Evolutionary conservation across 2,797 vertebrate genomes (phyloP), one percentile per base, ranked within the genome.

Genomic region (Poecilia picta): DNA sequence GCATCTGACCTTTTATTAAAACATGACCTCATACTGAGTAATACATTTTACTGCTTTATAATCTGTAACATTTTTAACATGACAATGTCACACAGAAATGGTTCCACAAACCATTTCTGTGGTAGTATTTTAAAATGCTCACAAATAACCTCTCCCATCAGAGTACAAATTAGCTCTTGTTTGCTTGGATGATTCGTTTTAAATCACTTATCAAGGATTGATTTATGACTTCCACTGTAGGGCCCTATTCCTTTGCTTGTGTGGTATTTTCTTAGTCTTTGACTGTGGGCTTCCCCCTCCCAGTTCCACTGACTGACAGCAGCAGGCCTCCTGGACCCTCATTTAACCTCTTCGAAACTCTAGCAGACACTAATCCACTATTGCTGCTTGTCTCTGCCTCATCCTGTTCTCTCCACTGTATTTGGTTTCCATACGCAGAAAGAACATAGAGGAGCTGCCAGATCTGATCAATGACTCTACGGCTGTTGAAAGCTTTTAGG

Each of bases 261-360:
- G 4, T 81, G 72, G 71, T 85, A 72, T 89, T 88, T 89, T 59
- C 77, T 81, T 55, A 31, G 66, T 83, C 79, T 85, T 73, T 43
- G 72, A 66, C 43, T 72, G 74, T 75, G 91, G 90, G 87, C 59
- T 18, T 86, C 91, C 80, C 88, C 91, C 83, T 90, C 79, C 66
- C 78, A 72, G 76, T 64, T 33, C 73, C 59, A 76, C 25, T 96
- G 95, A 96, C 78, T 94, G 95, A 96, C 95, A 96, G 95, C 91
- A 94, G 92, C 95, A 96, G 95, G 90, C 85, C 76, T 85, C 31
- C 75, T 80, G 83, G 87, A 89, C 90, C 91, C 91, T 88, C 92
- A 95, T 94, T 94, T 94, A 95, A 95, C 91, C 92, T 74, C 49
- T 47, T 72, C 81, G 94, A 95, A 96, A 96, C 93, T 90, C 91